Base-by-base conservation (phyloP, 2,113 vertebrate genomes). In the Plestiodon gilberti region DNA sequence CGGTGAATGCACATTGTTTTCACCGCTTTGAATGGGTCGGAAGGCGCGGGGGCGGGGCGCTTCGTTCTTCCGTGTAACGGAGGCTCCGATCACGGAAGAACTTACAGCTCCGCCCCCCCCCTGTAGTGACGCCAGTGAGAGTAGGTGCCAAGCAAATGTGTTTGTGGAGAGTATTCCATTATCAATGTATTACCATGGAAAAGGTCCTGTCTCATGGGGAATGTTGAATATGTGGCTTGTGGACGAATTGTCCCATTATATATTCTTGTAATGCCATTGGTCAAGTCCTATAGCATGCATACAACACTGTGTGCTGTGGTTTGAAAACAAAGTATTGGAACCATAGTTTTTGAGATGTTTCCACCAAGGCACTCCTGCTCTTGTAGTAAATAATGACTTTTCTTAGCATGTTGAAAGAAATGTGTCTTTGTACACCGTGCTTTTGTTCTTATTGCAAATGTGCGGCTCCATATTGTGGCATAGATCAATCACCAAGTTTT, bases 211-310 rank as follows among this genome's bases (percentile, higher is more conserved):
- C 35, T 23, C 11, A 1, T 33, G 17, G 52, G 40, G 15, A 52
- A 67, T 81, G 23, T 4, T 67, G 43, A n/a, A 52, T 1, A 64
- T 52, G 52, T 65, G 15, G 38, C 40, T 20, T 52, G n/a, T 67
- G 38, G 13, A 81, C 17, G 17, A 9, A 4, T 8, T 64, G 38
- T 48, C 43, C 43, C 8, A 48, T 48, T 57, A 82, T 71, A 71
- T 28, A 70, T 73, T 67, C 11, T 77, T 78, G 69, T 76, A 90
- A 2, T 57, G 6, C 61, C 73, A 88, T 87, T 85, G 28, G 33
- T 43, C 82, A 86, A 38, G 59, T 23, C 11, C 2, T 52, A 52
- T 67, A 89, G 69, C 80, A 23, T 22, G 28, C 35, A 91, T 70
- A 64, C 75, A 81, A 90, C 65, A 25, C 8, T 90, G 43, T 61